These are phyloP conservation scores for Eudyptes chrysolophus DNA, from an alignment of 2,113 vertebrate genomes.

Conservation along the genomic window DNA sequence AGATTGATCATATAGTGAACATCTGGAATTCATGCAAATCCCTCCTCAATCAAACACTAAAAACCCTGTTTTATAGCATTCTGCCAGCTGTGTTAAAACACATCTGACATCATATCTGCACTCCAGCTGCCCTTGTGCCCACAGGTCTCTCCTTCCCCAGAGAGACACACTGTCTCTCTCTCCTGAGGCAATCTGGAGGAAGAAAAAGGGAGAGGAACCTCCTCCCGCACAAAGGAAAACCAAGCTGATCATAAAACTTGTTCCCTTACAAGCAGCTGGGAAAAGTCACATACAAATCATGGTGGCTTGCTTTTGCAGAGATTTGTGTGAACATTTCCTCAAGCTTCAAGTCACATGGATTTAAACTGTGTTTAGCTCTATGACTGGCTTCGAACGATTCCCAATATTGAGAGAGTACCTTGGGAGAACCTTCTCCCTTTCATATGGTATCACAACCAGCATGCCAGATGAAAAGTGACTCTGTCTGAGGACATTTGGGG, in stretches of 20 bases:
- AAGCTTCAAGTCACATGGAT: not conserved
- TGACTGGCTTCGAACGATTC: not conserved
- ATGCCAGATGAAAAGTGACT: not conserved
- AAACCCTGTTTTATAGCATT: constrained; percentile 5
- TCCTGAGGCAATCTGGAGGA: not conserved
- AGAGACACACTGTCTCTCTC: not conserved
- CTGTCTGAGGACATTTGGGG: not conserved
- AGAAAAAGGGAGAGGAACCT: not conserved
- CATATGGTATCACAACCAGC: not conserved
- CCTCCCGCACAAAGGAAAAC: not conserved
- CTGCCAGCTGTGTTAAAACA: constrained; percentile 40
- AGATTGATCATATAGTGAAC: constrained; percentile 35
- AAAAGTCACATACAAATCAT: not conserved
- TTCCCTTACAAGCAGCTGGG: not conserved
- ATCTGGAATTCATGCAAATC: constrained; percentile 59
- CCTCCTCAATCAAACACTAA: constrained; percentile 9
- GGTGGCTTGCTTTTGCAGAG: not conserved
- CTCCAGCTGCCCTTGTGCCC: constrained; percentile 37
- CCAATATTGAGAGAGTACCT: not conserved
- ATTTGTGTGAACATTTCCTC: not conserved
- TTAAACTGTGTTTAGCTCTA: not conserved
- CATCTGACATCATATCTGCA: constrained; percentile 37
- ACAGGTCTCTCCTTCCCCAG: not conserved
- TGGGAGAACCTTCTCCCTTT: not conserved
- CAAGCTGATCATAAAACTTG: not conserved